Conservation (phyloP, 2,797 vertebrate species). For the Meriones psammophilus region DNA sequence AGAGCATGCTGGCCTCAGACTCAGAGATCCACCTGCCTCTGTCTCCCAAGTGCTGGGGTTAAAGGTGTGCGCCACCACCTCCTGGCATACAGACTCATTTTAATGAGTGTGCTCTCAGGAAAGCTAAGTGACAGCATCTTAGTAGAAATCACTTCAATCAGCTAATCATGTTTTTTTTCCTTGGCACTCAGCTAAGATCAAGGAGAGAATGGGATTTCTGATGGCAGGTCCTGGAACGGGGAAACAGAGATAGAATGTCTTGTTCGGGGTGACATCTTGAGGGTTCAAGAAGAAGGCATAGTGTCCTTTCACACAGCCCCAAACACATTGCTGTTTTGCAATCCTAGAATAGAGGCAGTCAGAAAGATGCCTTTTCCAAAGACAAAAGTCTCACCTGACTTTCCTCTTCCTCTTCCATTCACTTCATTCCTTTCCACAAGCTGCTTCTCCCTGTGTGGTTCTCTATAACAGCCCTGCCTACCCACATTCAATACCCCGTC, state of each 20-base stretch:
- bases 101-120: constrained; percentile 58
- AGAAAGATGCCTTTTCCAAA: neutral
- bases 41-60: neutral
- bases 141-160: constrained; percentile 64
- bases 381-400: neutral
- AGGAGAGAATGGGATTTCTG: constrained; percentile 49
- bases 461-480: neutral
- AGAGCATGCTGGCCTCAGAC: neutral
- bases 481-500: neutral
- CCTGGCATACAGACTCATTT: constrained; percentile 34
- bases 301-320: neutral
- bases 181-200: constrained; percentile 63
- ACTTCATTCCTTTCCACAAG: neutral
- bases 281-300: neutral
- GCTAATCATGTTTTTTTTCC: constrained; percentile 71
- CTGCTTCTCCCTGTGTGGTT: neutral
- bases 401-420: neutral
- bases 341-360: neutral
- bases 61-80: neutral
- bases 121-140: constrained; percentile 63
- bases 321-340: neutral
- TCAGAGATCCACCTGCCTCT: neutral
- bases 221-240: neutral
- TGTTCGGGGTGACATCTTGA: neutral
- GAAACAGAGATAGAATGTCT: neutral